A percentile compares a stretch with the other conserved stretches of the same genome.
Evolutionary conservation across 2,797 vertebrate species (phyloP).

Genomic region (Glossophaga mutica): DNA sequence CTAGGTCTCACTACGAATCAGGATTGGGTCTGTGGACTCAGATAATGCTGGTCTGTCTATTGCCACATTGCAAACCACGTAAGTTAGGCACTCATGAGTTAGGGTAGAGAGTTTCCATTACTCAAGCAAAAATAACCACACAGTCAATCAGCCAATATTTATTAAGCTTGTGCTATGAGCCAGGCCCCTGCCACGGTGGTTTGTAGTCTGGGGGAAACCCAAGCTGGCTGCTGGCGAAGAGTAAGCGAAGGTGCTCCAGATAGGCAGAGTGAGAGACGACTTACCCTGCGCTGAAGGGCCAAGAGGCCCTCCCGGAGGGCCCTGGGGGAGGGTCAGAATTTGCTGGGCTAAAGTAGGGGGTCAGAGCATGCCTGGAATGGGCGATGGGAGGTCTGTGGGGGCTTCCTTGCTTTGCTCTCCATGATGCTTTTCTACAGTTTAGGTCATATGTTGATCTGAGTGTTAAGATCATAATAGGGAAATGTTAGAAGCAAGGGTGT

Average conservation of each 20-base stretch:
- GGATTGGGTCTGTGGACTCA: neutral
- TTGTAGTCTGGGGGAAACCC: neutral
- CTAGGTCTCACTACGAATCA: neutral
- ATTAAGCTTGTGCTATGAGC: neutral
- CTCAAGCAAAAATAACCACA: neutral
- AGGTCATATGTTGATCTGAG: neutral
- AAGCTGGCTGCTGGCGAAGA: neutral
- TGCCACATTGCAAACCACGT: neutral
- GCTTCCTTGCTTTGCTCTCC: neutral
- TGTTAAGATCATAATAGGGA: neutral
- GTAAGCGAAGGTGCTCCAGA: neutral
- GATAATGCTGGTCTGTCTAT: neutral
- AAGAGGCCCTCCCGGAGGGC: neutral
- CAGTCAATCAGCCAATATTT: neutral
- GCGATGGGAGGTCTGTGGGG: neutral
- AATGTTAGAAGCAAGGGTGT: neutral
- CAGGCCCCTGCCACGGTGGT: neutral
- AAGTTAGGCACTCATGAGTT: neutral
- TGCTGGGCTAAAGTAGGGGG: neutral
- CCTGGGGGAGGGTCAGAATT: neutral
- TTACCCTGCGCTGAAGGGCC: neutral
- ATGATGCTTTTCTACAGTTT: neutral
- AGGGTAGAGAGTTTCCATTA: neutral
- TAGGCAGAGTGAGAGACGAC: neutral
- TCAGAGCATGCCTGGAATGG: neutral